A percentile compares a stretch with the other conserved stretches of the same genome.
Conservation (phyloP, 2,797 vertebrate genomes). For the Sus cebifrons region DNA sequence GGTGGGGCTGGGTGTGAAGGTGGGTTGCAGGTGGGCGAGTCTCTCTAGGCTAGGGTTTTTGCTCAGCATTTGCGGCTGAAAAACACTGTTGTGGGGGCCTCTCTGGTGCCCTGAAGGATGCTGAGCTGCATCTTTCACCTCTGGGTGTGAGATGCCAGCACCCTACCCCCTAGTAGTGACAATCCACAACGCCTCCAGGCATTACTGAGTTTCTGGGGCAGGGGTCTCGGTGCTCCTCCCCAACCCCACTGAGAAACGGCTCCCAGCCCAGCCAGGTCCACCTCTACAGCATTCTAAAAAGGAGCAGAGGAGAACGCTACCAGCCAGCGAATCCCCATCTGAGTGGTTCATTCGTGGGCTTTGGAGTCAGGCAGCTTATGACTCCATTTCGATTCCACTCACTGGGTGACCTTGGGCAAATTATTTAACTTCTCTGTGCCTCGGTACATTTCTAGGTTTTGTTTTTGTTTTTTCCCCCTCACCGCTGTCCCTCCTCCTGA, state of each 20-base stretch:
- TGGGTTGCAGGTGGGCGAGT: not conserved
- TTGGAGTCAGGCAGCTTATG: not conserved
- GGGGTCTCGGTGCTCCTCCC: not conserved
- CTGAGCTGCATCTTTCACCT: not conserved
- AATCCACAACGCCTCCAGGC: not conserved
- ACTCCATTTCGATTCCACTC: not conserved
- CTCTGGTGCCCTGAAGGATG: not conserved
- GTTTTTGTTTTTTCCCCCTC: slow-evolving; percentile 6
- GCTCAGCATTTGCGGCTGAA: not conserved
- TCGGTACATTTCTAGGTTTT: not conserved
- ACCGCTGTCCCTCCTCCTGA: not conserved
- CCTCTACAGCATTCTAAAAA: not conserved
- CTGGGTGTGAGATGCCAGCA: not conserved
- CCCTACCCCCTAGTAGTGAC: not conserved
- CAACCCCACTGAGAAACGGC: rapidly evolving
- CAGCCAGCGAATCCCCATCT: not conserved
- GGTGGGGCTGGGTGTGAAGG: not conserved
- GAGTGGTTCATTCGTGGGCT: not conserved
- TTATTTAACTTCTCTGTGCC: slow-evolving; percentile 23
- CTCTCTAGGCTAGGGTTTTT: not conserved
- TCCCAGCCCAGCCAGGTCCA: not conserved
- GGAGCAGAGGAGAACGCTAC: not conserved
- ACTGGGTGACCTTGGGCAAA: not conserved
- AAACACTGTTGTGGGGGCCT: not conserved
- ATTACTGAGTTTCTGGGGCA: not conserved